Conservation (phyloP, 2,113 vertebrate species). For the Eulemur macaco region DNA sequence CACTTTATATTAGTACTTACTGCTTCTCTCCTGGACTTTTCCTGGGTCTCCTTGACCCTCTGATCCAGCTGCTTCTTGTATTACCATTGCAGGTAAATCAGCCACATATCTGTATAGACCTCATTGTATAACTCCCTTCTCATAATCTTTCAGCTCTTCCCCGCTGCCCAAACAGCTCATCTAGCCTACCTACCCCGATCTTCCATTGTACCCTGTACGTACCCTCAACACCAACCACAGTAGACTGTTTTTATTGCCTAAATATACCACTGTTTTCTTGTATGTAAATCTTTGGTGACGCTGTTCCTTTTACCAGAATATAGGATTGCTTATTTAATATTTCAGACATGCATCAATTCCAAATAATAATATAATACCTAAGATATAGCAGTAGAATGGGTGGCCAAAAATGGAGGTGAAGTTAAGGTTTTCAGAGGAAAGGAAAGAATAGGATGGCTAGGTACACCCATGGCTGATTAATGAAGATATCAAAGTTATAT, state of each 20-base stretch:
- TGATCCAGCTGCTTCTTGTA: fast-evolving
- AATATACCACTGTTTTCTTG: background rate
- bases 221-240: background rate
- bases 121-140: background rate
- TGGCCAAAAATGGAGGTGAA: background rate
- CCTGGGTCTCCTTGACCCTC: background rate
- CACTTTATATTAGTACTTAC: too few species aligned
- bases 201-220: background rate
- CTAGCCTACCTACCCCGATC: background rate
- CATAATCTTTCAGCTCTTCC: background rate
- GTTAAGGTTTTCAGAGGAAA: background rate
- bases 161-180: background rate
- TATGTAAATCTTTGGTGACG: background rate
- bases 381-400: background rate
- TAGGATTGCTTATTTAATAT: background rate
- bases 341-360: background rate
- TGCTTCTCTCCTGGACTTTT: background rate
- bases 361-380: background rate
- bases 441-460: background rate
- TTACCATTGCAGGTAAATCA: background rate
- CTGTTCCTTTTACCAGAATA: background rate
- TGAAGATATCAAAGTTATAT: background rate
- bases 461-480: background rate
- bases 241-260: background rate
- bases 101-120: background rate